These are phyloP conservation scores for Hydroisotoma schaefferi DNA, from an alignment of 2,888 invertebrate species.

Conservation along the genomic window DNA sequence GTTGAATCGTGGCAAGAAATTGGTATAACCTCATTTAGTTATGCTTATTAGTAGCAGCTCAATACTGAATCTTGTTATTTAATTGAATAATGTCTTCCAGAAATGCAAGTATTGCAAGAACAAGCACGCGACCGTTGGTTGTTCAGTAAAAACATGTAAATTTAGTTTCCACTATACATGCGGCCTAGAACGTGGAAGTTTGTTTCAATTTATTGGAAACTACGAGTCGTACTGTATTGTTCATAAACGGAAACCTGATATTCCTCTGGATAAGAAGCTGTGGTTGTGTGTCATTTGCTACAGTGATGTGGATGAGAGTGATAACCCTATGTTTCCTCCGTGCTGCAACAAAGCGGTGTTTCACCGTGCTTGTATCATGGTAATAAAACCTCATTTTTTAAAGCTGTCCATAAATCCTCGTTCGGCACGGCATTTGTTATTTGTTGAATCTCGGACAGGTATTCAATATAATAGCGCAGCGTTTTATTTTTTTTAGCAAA, in stretches of 20 bases:
- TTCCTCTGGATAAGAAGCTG: slow-evolving; percentile 51
- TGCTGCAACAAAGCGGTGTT: slow-evolving; percentile 77
- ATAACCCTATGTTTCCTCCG: slow-evolving; percentile 62
- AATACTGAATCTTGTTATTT: background rate
- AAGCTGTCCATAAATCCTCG: too few species aligned
- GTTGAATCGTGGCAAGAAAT: slow-evolving; percentile 60
- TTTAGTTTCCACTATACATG: slow-evolving; percentile 72
- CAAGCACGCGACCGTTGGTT: slow-evolving; percentile 69
- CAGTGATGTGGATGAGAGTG: slow-evolving; percentile 57
- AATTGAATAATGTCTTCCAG: slow-evolving; percentile 54
- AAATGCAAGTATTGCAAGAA: slow-evolving; percentile 65
- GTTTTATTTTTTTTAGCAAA: slow-evolving; percentile 56
- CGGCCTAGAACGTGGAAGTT: slow-evolving; percentile 62
- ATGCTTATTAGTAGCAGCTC: background rate
- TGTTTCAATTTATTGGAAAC: slow-evolving; percentile 63
- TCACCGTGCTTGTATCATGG: slow-evolving; percentile 69
- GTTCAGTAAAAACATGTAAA: slow-evolving; percentile 63
- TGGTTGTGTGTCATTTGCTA: slow-evolving; percentile 67
- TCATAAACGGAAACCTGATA: slow-evolving; percentile 61
- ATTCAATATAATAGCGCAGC: too few species aligned
- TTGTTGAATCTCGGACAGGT: too few species aligned
- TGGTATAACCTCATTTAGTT: slow-evolving; percentile 57
- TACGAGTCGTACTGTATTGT: slow-evolving; percentile 63
- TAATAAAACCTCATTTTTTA: too few species aligned
- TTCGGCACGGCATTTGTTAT: too few species aligned